phyloP scores from a whole-genome alignment of 2,113 vertebrate genomes.

The Pyrgilauda ruficollis region DNA sequence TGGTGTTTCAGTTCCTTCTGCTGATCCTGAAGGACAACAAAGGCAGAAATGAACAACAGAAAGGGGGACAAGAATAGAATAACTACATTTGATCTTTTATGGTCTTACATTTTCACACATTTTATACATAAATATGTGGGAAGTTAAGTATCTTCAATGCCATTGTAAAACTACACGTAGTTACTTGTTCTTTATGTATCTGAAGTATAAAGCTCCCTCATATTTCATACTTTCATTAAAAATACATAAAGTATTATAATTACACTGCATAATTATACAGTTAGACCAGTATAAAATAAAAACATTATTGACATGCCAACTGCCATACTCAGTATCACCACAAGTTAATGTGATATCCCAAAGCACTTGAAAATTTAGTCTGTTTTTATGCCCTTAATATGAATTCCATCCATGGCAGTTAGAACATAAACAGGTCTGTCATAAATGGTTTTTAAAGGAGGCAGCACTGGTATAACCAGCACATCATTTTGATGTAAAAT shows the following conservation, averaged over 20 bases:
- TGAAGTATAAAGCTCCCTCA: background rate
- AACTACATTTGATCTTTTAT: background rate
- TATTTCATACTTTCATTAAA: background rate
- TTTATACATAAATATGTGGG: background rate
- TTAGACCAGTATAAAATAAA: background rate
- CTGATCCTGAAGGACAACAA: constrained; percentile 81
- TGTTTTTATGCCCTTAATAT: background rate
- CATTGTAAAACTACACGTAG: background rate
- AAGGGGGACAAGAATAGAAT: background rate
- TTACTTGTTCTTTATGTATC: background rate
- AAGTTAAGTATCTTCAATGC: background rate
- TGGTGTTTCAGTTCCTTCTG: constrained; percentile 89
- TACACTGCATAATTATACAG: background rate
- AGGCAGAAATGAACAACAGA: background rate
- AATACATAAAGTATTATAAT: background rate
- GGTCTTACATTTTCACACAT: background rate
- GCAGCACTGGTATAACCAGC: background rate
- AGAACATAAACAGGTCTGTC: background rate
- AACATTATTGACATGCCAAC: background rate
- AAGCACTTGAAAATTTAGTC: background rate
- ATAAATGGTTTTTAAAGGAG: background rate
- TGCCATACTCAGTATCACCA: background rate
- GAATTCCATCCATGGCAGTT: background rate
- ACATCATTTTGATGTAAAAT: background rate
- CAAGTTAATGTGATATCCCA: background rate